phyloP scores from a whole-genome alignment of 2,797 vertebrate species.

The Astyanax mexicanus region DNA sequence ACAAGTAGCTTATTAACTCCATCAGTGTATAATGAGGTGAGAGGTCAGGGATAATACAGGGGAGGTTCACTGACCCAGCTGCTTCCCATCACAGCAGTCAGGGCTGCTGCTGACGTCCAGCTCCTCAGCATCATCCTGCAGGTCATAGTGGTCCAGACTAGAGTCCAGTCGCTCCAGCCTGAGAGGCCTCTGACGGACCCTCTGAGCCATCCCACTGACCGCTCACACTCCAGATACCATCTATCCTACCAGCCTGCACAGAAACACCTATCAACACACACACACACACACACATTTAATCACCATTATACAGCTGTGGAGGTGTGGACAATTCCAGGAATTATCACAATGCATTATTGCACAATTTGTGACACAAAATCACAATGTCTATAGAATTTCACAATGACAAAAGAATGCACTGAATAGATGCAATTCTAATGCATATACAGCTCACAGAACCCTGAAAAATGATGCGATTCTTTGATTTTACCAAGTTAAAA shows the following conservation, averaged over 20 bases:
- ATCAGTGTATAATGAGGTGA: too few species aligned
- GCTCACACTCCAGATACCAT: slow-evolving; percentile 22
- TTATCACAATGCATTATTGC: neutral
- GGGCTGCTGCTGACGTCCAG: slow-evolving; percentile 43
- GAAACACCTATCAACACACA: neutral
- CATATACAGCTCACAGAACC: too few species aligned
- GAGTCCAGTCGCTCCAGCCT: slow-evolving; percentile 52
- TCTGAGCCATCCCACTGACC: slow-evolving; percentile 34
- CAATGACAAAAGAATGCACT: neutral
- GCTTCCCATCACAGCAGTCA: slow-evolving; percentile 39
- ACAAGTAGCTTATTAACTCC: too few species aligned
- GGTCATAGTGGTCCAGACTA: slow-evolving; percentile 55
- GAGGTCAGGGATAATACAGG: slow-evolving; percentile 1
- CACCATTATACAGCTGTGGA: neutral
- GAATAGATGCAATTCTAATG: neutral
- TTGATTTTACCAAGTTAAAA: too few species aligned
- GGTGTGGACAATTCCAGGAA: too few species aligned
- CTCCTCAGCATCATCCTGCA: slow-evolving; percentile 56
- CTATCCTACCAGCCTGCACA: neutral
- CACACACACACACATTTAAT: neutral
- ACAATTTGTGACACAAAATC: too few species aligned
- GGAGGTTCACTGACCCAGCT: slow-evolving; percentile 36
- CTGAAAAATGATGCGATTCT: too few species aligned
- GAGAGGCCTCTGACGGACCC: slow-evolving; percentile 31
- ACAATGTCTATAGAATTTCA: neutral